Conservation (phyloP, 2,113 vertebrate genomes). For the Planiliza haematocheilus region DNA sequence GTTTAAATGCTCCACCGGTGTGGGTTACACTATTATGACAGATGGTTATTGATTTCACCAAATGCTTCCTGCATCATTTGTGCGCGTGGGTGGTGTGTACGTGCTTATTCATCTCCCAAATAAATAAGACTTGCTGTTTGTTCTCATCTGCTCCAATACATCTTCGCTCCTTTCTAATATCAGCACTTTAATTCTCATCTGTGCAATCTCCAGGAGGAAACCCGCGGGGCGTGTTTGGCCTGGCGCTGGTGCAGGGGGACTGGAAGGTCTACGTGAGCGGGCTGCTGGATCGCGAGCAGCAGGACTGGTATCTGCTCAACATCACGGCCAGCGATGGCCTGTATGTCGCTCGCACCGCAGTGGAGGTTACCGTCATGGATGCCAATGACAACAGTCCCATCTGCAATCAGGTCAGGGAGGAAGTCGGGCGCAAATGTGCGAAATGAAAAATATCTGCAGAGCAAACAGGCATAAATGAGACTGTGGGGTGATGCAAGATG, state of each 20-base stretch:
- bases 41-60: constrained; percentile 43
- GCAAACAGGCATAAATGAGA: constrained; percentile 3
- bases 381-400: constrained; percentile 95
- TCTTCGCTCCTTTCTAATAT: neutral
- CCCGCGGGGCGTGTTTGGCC: constrained; percentile 89
- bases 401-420: constrained; percentile 91
- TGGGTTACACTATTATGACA: constrained; percentile 32
- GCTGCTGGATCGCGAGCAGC: constrained; percentile 93
- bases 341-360: constrained; percentile 88
- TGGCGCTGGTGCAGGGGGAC: constrained; percentile 92
- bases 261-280: constrained; percentile 97
- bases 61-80: constrained; percentile 31
- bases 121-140: constrained; percentile 17
- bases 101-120: constrained; percentile 13
- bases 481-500: neutral
- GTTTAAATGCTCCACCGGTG: constrained; percentile 5
- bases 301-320: constrained; percentile 94
- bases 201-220: constrained; percentile 86
- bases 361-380: constrained; percentile 93
- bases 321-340: constrained; percentile 95
- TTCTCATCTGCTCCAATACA: constrained; percentile 14
- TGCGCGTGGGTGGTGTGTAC: neutral
- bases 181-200: neutral
- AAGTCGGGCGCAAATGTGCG: constrained; percentile 9
- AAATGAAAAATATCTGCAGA: constrained; percentile 12